phyloP scores from a whole-genome alignment of 2,797 vertebrate species.

The Lithobates pipiens region DNA sequence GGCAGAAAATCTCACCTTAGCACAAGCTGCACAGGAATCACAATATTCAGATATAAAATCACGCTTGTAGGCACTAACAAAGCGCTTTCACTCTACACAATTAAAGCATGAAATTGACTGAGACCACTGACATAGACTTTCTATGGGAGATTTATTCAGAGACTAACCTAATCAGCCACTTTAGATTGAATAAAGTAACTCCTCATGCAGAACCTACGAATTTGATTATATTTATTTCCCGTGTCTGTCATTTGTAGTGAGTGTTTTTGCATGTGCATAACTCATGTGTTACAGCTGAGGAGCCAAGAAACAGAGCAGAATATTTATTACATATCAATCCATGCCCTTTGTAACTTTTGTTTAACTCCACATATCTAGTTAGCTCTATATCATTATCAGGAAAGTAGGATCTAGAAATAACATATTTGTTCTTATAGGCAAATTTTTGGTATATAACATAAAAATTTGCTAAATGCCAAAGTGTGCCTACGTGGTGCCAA shows the following conservation, averaged over 20 bases:
- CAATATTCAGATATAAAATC: not conserved
- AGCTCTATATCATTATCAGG: too few species aligned
- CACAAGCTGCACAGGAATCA: not conserved
- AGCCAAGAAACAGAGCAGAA: conserved; percentile 1
- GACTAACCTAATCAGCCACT: conserved; percentile 12
- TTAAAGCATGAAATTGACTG: conserved; percentile 14
- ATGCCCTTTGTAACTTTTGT: not conserved
- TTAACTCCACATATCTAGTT: not conserved
- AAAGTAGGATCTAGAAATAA: too few species aligned
- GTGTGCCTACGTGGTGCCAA: too few species aligned
- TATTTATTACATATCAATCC: conserved; percentile 25
- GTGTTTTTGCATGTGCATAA: conserved; percentile 10
- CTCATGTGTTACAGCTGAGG: conserved; percentile 3
- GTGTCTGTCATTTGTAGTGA: conserved; percentile 19
- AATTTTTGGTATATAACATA: too few species aligned
- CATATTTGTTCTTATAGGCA: too few species aligned
- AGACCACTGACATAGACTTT: conserved; percentile 24
- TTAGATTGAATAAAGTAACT: conserved; percentile 45
- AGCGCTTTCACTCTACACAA: conserved; percentile 3
- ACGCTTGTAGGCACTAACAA: not conserved
- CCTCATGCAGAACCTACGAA: conserved; percentile 35
- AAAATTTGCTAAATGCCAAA: too few species aligned
- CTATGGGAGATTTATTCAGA: conserved; percentile 31
- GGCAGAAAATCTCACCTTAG: too few species aligned
- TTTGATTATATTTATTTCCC: conserved; percentile 30